A percentile compares a stretch with the other conserved stretches of the same genome.
phyloP scores from a whole-genome alignment of 2,113 vertebrate genomes.

The Phalacrocorax brasilianus region DNA sequence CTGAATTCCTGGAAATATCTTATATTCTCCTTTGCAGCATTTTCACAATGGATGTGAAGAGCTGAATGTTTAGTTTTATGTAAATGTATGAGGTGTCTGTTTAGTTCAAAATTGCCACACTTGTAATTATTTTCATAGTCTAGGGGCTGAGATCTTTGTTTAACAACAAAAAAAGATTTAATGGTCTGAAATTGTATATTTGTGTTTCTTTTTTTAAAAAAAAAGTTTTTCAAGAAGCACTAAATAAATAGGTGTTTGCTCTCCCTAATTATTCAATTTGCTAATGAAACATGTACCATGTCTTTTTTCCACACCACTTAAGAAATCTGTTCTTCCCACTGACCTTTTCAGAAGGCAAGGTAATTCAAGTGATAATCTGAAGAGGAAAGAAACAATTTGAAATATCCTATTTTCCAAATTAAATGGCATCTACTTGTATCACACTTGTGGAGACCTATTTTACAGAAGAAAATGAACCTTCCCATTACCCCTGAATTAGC shows the following conservation, averaged over 20 bases:
- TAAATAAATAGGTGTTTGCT: not conserved
- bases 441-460: not conserved
- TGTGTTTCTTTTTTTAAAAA: not conserved
- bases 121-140: not conserved
- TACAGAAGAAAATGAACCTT: not conserved
- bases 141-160: not conserved
- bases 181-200: not conserved
- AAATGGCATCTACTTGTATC: not conserved
- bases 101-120: not conserved
- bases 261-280: not conserved
- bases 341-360: not conserved
- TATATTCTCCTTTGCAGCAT: not conserved
- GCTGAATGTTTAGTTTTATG: not conserved
- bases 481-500: not conserved
- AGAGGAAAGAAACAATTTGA: not conserved
- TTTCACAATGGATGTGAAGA: not conserved
- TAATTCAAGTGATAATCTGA: not conserved
- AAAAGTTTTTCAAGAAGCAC: not conserved
- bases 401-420: not conserved
- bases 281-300: not conserved
- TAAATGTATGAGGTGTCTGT: not conserved
- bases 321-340: not conserved
- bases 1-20: not conserved
- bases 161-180: not conserved
- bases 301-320: not conserved